Conservation (phyloP, 2,797 vertebrate species). For the Coccyzus lansbergi region DNA sequence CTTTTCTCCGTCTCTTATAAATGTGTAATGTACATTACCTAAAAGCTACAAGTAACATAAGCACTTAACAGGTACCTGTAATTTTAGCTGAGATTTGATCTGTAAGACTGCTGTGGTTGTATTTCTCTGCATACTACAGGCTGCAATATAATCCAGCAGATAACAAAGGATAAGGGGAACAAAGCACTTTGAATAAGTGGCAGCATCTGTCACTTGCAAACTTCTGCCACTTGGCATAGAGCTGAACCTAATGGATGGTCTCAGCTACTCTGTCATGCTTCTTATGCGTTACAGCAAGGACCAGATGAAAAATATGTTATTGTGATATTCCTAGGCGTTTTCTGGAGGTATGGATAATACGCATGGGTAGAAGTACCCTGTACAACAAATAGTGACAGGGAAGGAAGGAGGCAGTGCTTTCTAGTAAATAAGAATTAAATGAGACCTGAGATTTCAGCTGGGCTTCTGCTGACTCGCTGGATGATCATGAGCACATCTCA, state of each 20-base stretch:
- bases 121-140: background rate
- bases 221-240: background rate
- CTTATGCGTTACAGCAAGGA: background rate
- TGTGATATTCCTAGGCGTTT: background rate
- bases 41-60: background rate
- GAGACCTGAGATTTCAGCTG: background rate
- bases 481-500: accelerated
- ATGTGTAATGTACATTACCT: accelerated
- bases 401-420: accelerated
- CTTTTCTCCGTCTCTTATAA: background rate
- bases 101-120: background rate
- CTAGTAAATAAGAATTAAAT: background rate
- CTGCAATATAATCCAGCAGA: background rate
- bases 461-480: accelerated
- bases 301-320: background rate
- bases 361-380: background rate
- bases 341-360: background rate
- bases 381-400: background rate
- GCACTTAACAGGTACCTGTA: background rate
- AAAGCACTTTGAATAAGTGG: accelerated
- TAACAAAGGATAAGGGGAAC: background rate
- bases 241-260: background rate
- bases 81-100: background rate
- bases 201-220: accelerated
- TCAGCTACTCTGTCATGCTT: background rate